A percentile compares a stretch with the other conserved stretches of the same genome.
phyloP scores from a whole-genome alignment of 2,888 invertebrate species.

The Scelioninae gen. 1 region DNA sequence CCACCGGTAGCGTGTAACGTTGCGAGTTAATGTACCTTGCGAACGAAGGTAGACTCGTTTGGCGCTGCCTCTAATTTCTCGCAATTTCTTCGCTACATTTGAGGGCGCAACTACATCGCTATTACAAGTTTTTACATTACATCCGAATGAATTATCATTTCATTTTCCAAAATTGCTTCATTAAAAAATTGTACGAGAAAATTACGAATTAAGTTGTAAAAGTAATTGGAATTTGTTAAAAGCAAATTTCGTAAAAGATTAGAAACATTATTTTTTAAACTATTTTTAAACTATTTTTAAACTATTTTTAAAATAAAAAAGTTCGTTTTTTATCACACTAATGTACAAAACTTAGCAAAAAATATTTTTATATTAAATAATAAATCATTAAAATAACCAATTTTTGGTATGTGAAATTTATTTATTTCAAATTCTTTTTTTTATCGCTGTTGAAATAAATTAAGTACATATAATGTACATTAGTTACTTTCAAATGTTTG shows the following conservation, averaged over 20 bases:
- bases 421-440: no score
- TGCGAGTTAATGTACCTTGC: constrained; percentile 71
- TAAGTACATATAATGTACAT: no score
- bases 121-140: constrained; percentile 60
- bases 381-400: no score
- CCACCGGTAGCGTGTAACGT: constrained; percentile 68
- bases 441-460: no score
- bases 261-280: not conserved
- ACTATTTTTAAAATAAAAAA: no score
- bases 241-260: no score
- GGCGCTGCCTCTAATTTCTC: constrained; percentile 58
- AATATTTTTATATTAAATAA: no score
- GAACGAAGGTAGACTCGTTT: constrained; percentile 61
- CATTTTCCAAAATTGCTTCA: constrained; percentile 41
- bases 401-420: no score
- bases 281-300: not conserved
- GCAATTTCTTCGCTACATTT: constrained; percentile 67
- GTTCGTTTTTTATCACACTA: no score
- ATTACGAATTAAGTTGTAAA: not conserved
- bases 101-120: constrained; percentile 45
- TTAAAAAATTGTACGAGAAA: constrained; percentile 16
- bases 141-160: constrained; percentile 51
- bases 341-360: no score
- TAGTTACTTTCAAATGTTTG: no score
- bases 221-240: no score